Percentiles rank a stretch among this genome's conserved stretches.
Evolutionary conservation across 2,113 vertebrate species (phyloP).

Genomic region (Mus musculus): GRCm39 chr17:66317501-66318000

Average conservation of each 20-base stretch:
- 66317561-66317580: neutral
- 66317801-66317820: neutral
- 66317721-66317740: neutral
- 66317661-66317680: neutral
- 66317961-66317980: neutral
- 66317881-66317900: neutral
- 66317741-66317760: neutral
- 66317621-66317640: slow-evolving; percentile 28
- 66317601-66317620: slow-evolving; percentile 56
- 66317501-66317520: neutral
- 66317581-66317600: neutral
- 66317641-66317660: slow-evolving; percentile 27
- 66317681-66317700: neutral
- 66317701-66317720: slow-evolving; percentile 36
- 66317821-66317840: slow-evolving; percentile 12
- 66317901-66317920: neutral
- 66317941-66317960: slow-evolving; percentile 36
- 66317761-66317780: neutral
- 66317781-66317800: slow-evolving; percentile 42
- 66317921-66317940: slow-evolving; percentile 5
- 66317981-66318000: slow-evolving; percentile 23
- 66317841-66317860: slow-evolving; percentile 5
- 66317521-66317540: neutral
- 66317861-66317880: neutral
- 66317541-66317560: neutral